Evolutionary conservation across 2,888 invertebrate species (phyloP).

Genomic region (Nebria salina): DNA sequence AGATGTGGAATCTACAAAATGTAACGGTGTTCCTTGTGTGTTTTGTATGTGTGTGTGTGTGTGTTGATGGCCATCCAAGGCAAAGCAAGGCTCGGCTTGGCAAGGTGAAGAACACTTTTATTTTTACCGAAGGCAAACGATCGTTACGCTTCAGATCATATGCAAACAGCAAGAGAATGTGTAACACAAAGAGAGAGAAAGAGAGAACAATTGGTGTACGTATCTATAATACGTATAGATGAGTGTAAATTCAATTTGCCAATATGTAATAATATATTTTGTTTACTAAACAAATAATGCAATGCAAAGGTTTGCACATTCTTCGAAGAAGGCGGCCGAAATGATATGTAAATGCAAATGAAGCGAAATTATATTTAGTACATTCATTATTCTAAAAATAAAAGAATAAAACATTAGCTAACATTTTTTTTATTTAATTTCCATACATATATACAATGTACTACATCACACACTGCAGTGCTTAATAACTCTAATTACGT

Average conservation of each 20-base stretch:
- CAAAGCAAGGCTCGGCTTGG: slow-evolving; percentile 31
- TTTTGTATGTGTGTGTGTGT: slow-evolving; percentile 11
- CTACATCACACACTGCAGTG: no score
- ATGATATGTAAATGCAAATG: no score
- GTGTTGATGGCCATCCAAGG: slow-evolving; percentile 15
- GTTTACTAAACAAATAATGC: background rate
- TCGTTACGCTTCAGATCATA: slow-evolving; percentile 37
- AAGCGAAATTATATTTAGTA: no score
- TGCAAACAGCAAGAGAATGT: slow-evolving; percentile 31
- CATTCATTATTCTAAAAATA: no score
- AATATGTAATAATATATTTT: background rate
- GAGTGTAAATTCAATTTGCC: slow-evolving; percentile 5
- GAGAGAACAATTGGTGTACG: background rate
- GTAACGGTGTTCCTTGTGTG: slow-evolving; percentile 5
- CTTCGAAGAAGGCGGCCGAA: background rate
- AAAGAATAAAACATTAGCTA: no score
- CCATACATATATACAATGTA: background rate
- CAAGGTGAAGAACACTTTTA: slow-evolving; percentile 44
- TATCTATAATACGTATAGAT: background rate
- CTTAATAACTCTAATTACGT: background rate
- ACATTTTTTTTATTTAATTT: background rate
- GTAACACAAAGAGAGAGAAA: background rate
- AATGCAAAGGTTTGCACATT: background rate
- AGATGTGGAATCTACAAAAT: slow-evolving; percentile 6
- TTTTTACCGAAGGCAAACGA: slow-evolving; percentile 29